A percentile compares a stretch with the other conserved stretches of the same genome.
Evolutionary conservation across 2,888 invertebrate genomes (phyloP).

Genomic region (Erebia epiphron): DNA sequence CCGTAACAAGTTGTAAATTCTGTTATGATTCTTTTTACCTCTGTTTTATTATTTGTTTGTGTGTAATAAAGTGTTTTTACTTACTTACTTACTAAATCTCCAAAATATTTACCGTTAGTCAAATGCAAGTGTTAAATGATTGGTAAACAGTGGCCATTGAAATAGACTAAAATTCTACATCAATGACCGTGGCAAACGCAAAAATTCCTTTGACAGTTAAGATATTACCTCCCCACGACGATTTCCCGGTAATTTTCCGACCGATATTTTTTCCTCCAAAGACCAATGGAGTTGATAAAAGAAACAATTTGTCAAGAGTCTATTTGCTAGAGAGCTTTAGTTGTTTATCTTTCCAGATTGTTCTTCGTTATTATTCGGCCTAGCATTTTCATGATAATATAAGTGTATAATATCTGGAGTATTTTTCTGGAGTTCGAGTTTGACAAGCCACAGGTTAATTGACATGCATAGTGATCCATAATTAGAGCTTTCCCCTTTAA

Average conservation of each 20-base stretch:
- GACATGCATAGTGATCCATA: too few relatives aligned
- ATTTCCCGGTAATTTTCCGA: slow-evolving; percentile 62
- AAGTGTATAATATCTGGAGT: too few relatives aligned
- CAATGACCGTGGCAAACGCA: slow-evolving; percentile 46
- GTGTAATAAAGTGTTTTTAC: too few relatives aligned
- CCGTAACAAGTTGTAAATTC: too few relatives aligned
- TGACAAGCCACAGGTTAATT: too few relatives aligned
- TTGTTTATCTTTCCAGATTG: slow-evolving; percentile 51
- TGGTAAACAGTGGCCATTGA: too few relatives aligned
- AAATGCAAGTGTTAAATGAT: slow-evolving; percentile 58
- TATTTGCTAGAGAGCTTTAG: slow-evolving; percentile 60
- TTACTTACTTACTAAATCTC: too few relatives aligned
- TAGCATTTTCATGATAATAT: slow-evolving; percentile 5
- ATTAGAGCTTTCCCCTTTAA: too few relatives aligned
- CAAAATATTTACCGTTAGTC: not conserved
- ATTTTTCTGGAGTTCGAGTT: too few relatives aligned
- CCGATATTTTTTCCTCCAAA: slow-evolving; percentile 64
- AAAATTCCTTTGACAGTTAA: slow-evolving; percentile 38
- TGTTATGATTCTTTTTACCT: too few relatives aligned
- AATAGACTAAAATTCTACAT: too few relatives aligned
- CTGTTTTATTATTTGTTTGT: too few relatives aligned
- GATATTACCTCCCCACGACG: slow-evolving; percentile 56
- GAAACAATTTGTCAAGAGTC: slow-evolving; percentile 68
- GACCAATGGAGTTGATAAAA: slow-evolving; percentile 70
- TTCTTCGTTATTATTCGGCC: slow-evolving; percentile 23